Percentiles rank a stretch among this genome's conserved stretches.
Evolutionary conservation across 2,113 vertebrate species (phyloP).

Genomic region (Microcebus griseorufus): DNA sequence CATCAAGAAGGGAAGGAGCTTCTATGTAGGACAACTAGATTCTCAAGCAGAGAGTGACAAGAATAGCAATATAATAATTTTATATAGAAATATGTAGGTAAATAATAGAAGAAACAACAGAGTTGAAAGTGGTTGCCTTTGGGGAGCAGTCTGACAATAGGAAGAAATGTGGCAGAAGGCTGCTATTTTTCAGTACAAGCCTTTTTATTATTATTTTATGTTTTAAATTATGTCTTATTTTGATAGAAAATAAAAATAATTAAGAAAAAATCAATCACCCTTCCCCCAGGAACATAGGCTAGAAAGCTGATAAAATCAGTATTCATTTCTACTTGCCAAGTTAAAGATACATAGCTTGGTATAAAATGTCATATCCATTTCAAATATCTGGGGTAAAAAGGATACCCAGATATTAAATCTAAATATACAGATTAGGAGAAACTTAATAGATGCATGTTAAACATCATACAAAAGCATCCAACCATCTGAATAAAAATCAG

Average conservation of each 20-base stretch:
- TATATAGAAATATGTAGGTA: not conserved
- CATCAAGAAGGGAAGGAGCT: not conserved
- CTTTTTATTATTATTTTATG: conserved; percentile 28
- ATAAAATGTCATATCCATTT: conserved; percentile 8
- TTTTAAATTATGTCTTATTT: conserved; percentile 16
- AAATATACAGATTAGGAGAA: not conserved
- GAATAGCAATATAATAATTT: conserved; percentile 35
- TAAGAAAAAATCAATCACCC: conserved; percentile 53
- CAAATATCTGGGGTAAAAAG: not conserved
- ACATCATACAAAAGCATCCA: not conserved
- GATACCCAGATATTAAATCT: not conserved
- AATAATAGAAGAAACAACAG: not conserved
- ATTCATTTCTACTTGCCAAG: conserved; percentile 35
- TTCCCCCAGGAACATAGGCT: conserved; percentile 3
- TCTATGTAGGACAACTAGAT: not conserved
- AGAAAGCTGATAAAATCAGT: conserved; percentile 46
- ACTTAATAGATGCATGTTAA: not conserved
- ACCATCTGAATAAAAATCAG: not conserved
- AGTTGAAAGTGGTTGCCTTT: not conserved
- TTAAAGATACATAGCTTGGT: conserved; percentile 31
- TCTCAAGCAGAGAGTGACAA: not conserved
- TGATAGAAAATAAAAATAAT: conserved; percentile 51
- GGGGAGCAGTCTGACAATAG: not conserved
- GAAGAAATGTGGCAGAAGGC: not conserved
- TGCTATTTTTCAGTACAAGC: conserved; percentile 17